Evolutionary conservation across 2,888 invertebrate species (phyloP), one percentile per base, ranked within the genome.

Genomic region (Chloroclysta siterata): DNA sequence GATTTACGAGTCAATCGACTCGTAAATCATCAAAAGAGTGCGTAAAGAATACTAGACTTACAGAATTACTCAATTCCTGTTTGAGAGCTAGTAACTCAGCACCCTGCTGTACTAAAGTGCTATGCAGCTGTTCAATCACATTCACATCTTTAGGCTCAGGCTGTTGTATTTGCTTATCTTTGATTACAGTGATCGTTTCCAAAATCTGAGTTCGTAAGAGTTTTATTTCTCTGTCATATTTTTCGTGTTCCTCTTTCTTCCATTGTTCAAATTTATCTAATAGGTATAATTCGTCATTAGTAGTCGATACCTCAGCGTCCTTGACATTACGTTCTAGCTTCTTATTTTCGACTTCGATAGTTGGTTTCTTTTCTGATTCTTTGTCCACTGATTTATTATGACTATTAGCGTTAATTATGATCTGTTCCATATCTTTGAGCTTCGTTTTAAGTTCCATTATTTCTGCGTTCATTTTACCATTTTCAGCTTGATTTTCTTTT

Each of bases 391-490:
- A 53, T 61, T 55, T 11, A 64, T 60, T 61, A 56, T 73, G 73
- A 44, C 69, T 76, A 55, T 77, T 78, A 10, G 75, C 58, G 29
- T 75, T 77, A 7, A 73, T 71, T 42, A 90, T 81, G 15, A 81
- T 67, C 13, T 70, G 70, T 82, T 84, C 88, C 90, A 85, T 94
- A 70, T 93, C 92, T 73, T 92, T 85, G 56, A 94, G 82, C 83
- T 94, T 88, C 62, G 82, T 74, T 74, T 88, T 94, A 63, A 93
- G 87, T 75, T 85, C 89, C 69, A 79, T 90, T 66, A 89, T 87
- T 85, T 87, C 93, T 74, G 79, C 81, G 59, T 80, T 82, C 62
- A 96, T 82, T 79, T 95, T 95, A 47, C 94, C 94, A 1, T 95
- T 95, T 78, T 95, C 95, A 10, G 70, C 71, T 58, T 71, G 69